Evolutionary conservation across 2,113 vertebrate species (phyloP).

Genomic region (Aleadryas rufinucha): DNA sequence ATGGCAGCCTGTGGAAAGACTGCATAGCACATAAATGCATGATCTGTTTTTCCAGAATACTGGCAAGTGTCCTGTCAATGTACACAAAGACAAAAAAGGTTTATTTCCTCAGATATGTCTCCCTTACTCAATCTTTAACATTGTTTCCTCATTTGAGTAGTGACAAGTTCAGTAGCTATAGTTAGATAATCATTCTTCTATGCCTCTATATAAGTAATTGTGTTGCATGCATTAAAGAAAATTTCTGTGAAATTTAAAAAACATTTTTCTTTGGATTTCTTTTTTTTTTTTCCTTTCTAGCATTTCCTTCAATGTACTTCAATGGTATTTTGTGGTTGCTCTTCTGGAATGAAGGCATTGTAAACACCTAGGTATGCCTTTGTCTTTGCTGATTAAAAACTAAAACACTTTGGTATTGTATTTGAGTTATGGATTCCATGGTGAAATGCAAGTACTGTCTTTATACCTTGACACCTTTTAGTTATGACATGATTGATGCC

Average conservation of each 20-base stretch:
- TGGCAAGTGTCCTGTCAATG: not conserved
- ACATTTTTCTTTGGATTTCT: not conserved
- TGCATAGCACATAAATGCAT: not conserved
- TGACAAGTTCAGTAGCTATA: not conserved
- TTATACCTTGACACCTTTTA: not conserved
- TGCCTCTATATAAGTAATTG: not conserved
- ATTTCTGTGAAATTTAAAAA: too few species aligned
- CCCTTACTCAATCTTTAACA: not conserved
- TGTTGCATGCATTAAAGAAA: not conserved
- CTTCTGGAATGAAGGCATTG: not conserved
- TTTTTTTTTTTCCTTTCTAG: not conserved
- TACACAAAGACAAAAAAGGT: not conserved
- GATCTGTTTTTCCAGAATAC: not conserved
- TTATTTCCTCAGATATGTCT: not conserved
- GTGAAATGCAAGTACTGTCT: not conserved
- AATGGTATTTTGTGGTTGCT: not conserved
- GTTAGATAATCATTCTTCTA: not conserved
- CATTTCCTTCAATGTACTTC: not conserved
- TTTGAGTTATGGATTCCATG: not conserved
- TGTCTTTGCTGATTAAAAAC: not conserved
- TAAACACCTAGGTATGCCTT: not conserved
- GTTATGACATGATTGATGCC: not conserved
- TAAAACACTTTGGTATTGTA: not conserved
- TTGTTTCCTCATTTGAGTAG: not conserved
- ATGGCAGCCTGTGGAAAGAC: not conserved